Percentiles rank a stretch among this genome's conserved stretches.
Conservation (phyloP, 2,113 vertebrate species). For the Centropus bengalensis region DNA sequence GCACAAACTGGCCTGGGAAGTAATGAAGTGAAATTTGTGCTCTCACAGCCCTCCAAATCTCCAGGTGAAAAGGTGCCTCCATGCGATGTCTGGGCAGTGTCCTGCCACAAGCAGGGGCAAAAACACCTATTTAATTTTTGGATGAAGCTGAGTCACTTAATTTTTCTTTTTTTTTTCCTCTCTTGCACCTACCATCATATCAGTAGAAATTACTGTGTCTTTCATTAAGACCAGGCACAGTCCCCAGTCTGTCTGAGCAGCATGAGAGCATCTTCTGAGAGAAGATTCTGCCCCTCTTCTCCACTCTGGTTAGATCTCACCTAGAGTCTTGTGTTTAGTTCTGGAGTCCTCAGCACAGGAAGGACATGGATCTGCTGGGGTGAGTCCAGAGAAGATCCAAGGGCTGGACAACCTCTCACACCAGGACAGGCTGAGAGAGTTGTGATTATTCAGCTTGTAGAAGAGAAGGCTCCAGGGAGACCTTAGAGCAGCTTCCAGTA, state of each 20-base stretch:
- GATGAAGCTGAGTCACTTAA: not conserved
- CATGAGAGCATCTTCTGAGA: too few relatives aligned
- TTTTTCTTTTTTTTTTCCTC: not conserved
- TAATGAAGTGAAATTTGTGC: rapidly evolving
- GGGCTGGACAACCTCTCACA: too few relatives aligned
- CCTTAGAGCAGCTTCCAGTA: too few relatives aligned
- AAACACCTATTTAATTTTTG: not conserved
- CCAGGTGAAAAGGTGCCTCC: not conserved
- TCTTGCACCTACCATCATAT: rapidly evolving
- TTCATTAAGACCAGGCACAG: not conserved
- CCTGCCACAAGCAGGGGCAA: not conserved
- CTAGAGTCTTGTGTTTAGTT: too few relatives aligned
- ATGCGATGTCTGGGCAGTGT: rapidly evolving
- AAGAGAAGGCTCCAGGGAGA: too few relatives aligned
- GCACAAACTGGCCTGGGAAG: not conserved
- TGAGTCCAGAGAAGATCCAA: too few relatives aligned
- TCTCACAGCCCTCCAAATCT: not conserved
- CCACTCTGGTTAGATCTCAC: too few relatives aligned
- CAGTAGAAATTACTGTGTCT: rapidly evolving
- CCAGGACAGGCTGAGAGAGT: too few relatives aligned
- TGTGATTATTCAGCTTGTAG: too few relatives aligned
- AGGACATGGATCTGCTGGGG: too few relatives aligned
- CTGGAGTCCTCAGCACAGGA: too few relatives aligned
- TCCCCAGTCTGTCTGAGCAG: not conserved
- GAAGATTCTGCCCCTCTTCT: too few relatives aligned